phyloP scores from a whole-genome alignment of 2,797 vertebrate genomes.

The Sternarchorhynchus goeldii region DNA sequence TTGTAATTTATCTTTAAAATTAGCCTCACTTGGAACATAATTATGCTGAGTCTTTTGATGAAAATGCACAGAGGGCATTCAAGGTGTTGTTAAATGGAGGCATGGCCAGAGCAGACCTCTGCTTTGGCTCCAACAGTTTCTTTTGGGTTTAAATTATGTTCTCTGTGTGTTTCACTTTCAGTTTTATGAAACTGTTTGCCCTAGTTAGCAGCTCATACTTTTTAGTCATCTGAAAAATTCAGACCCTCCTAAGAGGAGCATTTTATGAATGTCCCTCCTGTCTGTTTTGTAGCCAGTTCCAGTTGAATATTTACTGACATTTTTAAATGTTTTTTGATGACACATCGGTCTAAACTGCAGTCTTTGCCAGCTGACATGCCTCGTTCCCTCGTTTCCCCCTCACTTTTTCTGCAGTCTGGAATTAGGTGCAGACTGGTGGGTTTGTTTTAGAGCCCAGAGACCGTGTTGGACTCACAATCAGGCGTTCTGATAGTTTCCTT shows the following conservation, averaged over 20 bases:
- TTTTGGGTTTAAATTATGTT: background rate
- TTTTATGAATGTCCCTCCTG: too few relatives aligned
- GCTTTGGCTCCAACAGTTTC: too few relatives aligned
- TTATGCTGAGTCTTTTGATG: background rate
- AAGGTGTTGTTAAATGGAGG: background rate
- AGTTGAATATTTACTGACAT: too few relatives aligned
- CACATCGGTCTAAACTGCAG: too few relatives aligned
- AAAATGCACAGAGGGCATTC: background rate
- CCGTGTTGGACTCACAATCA: too few relatives aligned
- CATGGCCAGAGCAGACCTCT: background rate
- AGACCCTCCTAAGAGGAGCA: too few relatives aligned
- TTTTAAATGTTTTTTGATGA: too few relatives aligned
- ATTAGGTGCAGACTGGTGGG: background rate
- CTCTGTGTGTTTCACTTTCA: too few relatives aligned
- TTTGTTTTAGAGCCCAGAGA: background rate
- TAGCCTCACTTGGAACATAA: background rate
- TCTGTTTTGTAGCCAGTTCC: too few relatives aligned
- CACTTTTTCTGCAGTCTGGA: background rate
- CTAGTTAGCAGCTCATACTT: too few relatives aligned
- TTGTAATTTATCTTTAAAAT: slow-evolving; percentile 21
- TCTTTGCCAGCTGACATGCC: background rate
- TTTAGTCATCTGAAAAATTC: too few relatives aligned
- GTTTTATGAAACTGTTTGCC: too few relatives aligned
- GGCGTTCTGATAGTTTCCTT: background rate
- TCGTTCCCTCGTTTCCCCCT: background rate